Base-by-base conservation (phyloP, 2,888 invertebrate genomes). In the Trisateles emortualis region DNA sequence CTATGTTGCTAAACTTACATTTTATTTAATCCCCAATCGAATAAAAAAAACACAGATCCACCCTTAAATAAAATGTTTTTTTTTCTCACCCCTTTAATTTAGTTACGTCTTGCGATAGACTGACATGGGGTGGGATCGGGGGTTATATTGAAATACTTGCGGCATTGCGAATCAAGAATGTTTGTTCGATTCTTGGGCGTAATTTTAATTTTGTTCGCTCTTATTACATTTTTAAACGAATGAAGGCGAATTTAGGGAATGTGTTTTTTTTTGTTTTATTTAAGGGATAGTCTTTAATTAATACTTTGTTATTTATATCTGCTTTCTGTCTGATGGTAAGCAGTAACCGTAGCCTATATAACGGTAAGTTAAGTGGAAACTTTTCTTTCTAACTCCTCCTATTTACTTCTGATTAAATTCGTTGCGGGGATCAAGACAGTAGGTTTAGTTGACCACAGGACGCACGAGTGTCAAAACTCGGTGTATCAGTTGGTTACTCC, bases 71-170 rank as follows among this genome's bases (percentile, higher is more conserved):
- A 35, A 36, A 50, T 54, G n/a, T n/a, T n/a, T 39, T 60, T 36
- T 14, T 33, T 59, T 43, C 48, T 35, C 65, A 73, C 75, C 82
- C 80, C 73, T 74, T 81, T 76, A 64, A 73, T 75, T 72, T 57
- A 61, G 57, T 57, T n/a, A 44, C 13, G 56, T 61, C 71, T 70
- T 60, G 22, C 49, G 48, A 58, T 69, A 62, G 64, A 67, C 70
- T 61, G 75, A 71, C 72, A 60, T 52, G 52, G 59, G 50, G 54
- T 32, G 51, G 8, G 5, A 2, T 19, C 19, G 26, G 41, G 58
- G 66, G 71, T 79, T 84, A 84, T 89, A 89, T 90, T 89, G 84
- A 77, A 88, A 87, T 87, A 76, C 76, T 83, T 87, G 86, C 76
- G 85, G 83, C 80, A 79, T 79, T 70, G 76, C 89, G 87, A 90